Conservation (phyloP, 2,888 invertebrate species). For the Serrognathus titanus region DNA sequence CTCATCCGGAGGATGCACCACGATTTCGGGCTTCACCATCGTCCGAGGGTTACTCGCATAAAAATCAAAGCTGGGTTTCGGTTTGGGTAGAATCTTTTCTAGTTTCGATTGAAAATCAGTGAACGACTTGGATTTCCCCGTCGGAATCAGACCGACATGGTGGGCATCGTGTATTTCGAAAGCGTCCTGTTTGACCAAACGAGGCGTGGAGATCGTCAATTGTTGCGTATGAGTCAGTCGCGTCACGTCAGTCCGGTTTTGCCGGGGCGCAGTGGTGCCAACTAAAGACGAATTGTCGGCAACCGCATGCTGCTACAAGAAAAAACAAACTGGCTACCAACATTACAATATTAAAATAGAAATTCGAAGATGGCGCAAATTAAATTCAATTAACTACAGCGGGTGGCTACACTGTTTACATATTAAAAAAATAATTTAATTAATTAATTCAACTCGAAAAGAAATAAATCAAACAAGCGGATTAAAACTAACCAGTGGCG, state of each 20-base stretch:
- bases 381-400: constrained; percentile 1
- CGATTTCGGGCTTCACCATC: constrained; percentile 30
- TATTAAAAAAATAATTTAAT: neutral
- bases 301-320: constrained; percentile 46
- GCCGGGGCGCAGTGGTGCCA: constrained; percentile 37
- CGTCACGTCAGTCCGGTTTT: constrained; percentile 9
- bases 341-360: constrained; percentile 29
- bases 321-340: constrained; percentile 33
- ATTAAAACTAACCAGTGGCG: too few species aligned
- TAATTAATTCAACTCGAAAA: neutral
- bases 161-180: neutral
- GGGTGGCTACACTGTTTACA: neutral
- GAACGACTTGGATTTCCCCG: constrained; percentile 41
- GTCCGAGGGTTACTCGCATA: constrained; percentile 13
- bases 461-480: neutral
- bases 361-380: constrained; percentile 19
- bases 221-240: constrained; percentile 1
- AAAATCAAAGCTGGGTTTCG: constrained; percentile 15
- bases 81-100: constrained; percentile 1
- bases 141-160: neutral
- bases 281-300: constrained; percentile 35
- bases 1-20: constrained; percentile 39
- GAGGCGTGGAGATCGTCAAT: neutral
- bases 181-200: constrained; percentile 9
- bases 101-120: constrained; percentile 37